phyloP scores from a whole-genome alignment of 1,140 invertebrate species.

The Liolophura sinensis region DNA sequence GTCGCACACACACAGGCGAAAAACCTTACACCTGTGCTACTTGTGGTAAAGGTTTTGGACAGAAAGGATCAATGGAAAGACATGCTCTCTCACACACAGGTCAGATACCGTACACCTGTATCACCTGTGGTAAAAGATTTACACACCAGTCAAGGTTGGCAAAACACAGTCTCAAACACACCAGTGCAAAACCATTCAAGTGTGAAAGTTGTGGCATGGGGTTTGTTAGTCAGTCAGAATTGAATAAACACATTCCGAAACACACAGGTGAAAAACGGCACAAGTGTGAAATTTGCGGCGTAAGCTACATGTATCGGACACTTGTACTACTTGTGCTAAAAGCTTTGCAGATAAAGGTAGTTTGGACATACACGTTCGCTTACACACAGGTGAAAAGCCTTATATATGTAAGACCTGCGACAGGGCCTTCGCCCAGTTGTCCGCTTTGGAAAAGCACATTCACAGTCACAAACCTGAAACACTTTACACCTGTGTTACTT shows the following conservation, averaged over 20 bases:
- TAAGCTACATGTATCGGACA: too few species aligned
- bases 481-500: too few species aligned
- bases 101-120: constrained; percentile 79
- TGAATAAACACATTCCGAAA: too few species aligned
- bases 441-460: constrained; percentile 12
- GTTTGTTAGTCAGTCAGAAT: constrained; percentile 66
- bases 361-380: too few species aligned
- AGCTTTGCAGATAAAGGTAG: too few species aligned
- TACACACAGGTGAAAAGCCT: constrained; percentile 9
- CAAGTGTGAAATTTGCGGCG: constrained; percentile 7
- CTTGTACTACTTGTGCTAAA: too few species aligned
- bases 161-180: constrained; percentile 64
- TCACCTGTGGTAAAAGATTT: constrained; percentile 67
- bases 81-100: constrained; percentile 93
- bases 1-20: constrained; percentile 8
- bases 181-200: constrained; percentile 65
- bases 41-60: constrained; percentile 10
- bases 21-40: constrained; percentile 12
- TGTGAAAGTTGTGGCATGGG: constrained; percentile 92
- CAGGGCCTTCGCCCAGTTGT: constrained; percentile 14
- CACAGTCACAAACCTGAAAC: neutral
- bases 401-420: constrained; percentile 10
- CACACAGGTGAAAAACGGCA: too few species aligned
- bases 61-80: constrained; percentile 7
- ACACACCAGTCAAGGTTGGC: constrained; percentile 67